phyloP scores from a whole-genome alignment of 2,888 invertebrate species.

The Bimastos eiseni region DNA sequence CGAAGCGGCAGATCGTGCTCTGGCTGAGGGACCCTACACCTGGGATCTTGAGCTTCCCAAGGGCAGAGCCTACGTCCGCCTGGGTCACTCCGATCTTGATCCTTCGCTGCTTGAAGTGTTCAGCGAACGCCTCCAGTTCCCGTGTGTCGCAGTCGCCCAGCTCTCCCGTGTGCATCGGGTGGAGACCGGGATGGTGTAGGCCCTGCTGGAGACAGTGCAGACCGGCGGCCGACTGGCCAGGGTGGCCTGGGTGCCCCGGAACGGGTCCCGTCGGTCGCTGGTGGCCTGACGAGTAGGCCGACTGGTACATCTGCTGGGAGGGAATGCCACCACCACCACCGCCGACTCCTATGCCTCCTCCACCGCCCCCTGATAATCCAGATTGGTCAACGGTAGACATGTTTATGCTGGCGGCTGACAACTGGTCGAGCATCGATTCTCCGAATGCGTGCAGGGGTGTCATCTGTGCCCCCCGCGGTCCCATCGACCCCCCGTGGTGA shows the following conservation, averaged over 20 bases:
- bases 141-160: constrained; percentile 68
- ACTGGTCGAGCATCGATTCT: constrained; percentile 30
- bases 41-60: constrained; percentile 95
- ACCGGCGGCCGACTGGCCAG: background rate
- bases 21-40: constrained; percentile 98
- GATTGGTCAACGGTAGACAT: background rate
- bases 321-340: background rate
- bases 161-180: background rate
- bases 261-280: background rate
- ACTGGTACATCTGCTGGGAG: constrained; percentile 18
- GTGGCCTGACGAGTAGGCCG: constrained; percentile 10
- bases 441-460: constrained; percentile 19
- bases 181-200: background rate
- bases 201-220: background rate
- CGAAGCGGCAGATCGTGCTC: constrained; percentile 98
- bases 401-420: constrained; percentile 19
- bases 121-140: constrained; percentile 98
- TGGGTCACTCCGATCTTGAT: constrained; percentile 99
- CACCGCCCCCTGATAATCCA: background rate
- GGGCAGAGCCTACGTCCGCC: constrained; percentile 94
- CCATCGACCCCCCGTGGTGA: background rate
- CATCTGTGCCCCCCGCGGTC: background rate
- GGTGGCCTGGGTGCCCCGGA: constrained; percentile 17
- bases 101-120: constrained; percentile 95
- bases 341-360: background rate